Evolutionary conservation across 2,888 invertebrate genomes (phyloP), one percentile per base, ranked within the genome.

Genomic region (Byasa hedistus): DNA sequence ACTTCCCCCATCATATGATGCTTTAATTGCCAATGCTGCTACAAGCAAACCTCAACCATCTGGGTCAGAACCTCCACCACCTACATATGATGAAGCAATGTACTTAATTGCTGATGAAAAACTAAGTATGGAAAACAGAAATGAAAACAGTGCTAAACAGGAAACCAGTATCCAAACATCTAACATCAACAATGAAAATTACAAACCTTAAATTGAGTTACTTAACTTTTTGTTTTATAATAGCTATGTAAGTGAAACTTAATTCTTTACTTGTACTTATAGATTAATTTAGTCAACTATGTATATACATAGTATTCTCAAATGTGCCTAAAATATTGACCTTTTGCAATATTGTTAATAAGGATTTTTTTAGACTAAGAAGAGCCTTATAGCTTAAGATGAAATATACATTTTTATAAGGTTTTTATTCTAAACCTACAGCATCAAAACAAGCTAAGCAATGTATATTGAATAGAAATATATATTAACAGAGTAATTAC

Each of bases 41-140:
- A 76, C 83, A 21, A 86, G 81, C 68, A 90, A 91, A 78, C 89
- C 91, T 10, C 87, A 89, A 66, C 81, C 90, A 19, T 91, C 91
- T 56, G 86, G 88, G 65, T 92, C 92, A 21, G 94, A 93, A 77
- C 86, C 91, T 39, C 94, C 94, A 17, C 94, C 94, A 3, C 94
- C 94, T 0, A 92, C 94, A 19, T 94, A 94, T 76, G 93, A 94
- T 75, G 94, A 94, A 88, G 94, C 94, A 1, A 92, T 93, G 91
- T 92, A 89, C 72, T 85, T 92, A 19, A 91, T 92, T 75, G 90
- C 84, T 68, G 91, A 91, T 78, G 90, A 87, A 68, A 92, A 92
- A 74, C 76, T 81, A 57, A 76, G 73, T 64, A 76, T 79, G 61
- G 81, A 80, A 56, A 79, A 79, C 68, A 85, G 79, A 78, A 79